phyloP scores from a whole-genome alignment of 2,797 vertebrate species.

The Enteromius thamalakanensis region DNA sequence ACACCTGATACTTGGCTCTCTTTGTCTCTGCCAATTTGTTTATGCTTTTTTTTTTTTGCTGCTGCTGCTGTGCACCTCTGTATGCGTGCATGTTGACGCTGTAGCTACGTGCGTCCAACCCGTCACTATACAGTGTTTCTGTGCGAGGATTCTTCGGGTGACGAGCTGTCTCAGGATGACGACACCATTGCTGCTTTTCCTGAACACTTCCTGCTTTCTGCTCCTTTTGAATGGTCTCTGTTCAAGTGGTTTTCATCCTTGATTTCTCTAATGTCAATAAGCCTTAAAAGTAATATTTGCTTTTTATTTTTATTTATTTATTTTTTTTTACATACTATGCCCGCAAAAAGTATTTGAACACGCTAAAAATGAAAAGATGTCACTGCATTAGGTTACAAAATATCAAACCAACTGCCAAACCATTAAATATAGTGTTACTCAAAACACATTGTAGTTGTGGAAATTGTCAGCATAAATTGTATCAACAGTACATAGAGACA shows the following conservation, averaged over 20 bases:
- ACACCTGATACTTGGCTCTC: background rate
- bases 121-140: slow-evolving; percentile 98
- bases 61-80: slow-evolving; percentile 19
- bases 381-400: background rate
- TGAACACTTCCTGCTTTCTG: slow-evolving; percentile 94
- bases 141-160: slow-evolving; percentile 95
- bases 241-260: background rate
- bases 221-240: slow-evolving; percentile 96
- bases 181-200: slow-evolving; percentile 89
- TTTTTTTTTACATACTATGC: background rate
- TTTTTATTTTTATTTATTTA: background rate
- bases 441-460: background rate
- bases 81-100: slow-evolving; percentile 65
- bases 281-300: background rate
- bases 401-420: background rate
- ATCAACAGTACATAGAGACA: background rate
- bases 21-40: slow-evolving; percentile 24
- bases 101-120: slow-evolving; percentile 89
- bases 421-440: background rate
- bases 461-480: background rate
- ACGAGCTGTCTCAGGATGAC: slow-evolving; percentile 89
- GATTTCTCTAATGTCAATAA: slow-evolving; percentile 23
- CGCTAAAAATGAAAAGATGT: background rate
- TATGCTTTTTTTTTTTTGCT: background rate
- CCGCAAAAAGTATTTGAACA: background rate